phyloP scores from a whole-genome alignment of 2,797 vertebrate species.

The Sternarchorhynchus goeldii region DNA sequence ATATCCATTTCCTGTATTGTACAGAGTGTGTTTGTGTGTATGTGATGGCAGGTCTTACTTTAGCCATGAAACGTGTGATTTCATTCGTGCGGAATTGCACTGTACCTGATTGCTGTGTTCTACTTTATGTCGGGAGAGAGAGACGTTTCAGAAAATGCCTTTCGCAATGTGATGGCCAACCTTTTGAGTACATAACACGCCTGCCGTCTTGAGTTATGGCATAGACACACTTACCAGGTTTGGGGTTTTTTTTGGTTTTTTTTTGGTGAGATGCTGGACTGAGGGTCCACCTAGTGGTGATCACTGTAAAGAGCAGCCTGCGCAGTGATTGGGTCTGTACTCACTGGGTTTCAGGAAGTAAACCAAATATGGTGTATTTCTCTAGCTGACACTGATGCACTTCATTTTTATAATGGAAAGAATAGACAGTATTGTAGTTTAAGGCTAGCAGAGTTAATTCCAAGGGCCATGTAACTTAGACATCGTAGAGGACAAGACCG shows the following conservation, averaged over 20 bases:
- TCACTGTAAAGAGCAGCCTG: constrained; percentile 31
- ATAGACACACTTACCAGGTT: too few relatives aligned
- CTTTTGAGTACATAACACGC: too few relatives aligned
- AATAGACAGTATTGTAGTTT: background rate
- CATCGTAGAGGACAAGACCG: background rate
- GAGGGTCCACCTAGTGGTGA: constrained; percentile 53
- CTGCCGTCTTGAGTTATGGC: background rate
- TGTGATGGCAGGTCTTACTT: constrained; percentile 50
- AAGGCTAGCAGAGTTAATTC: background rate
- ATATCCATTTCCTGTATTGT: constrained; percentile 30
- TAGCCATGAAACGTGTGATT: constrained; percentile 31
- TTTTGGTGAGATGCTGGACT: constrained; percentile 26
- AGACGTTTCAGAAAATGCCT: too few relatives aligned
- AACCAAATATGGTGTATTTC: background rate
- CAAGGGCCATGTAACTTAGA: background rate
- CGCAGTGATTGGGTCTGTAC: background rate
- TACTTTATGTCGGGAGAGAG: constrained; percentile 8
- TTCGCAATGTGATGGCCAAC: background rate
- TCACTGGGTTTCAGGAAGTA: background rate
- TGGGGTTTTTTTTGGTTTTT: background rate
- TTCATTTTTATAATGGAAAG: background rate
- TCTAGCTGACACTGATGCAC: background rate
- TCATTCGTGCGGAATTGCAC: constrained; percentile 16
- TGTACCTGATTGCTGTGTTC: background rate
- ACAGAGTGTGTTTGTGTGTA: constrained; percentile 46